Evolutionary conservation across 1,140 invertebrate species (phyloP).

Genomic region (Drosophila willistoni): DNA sequence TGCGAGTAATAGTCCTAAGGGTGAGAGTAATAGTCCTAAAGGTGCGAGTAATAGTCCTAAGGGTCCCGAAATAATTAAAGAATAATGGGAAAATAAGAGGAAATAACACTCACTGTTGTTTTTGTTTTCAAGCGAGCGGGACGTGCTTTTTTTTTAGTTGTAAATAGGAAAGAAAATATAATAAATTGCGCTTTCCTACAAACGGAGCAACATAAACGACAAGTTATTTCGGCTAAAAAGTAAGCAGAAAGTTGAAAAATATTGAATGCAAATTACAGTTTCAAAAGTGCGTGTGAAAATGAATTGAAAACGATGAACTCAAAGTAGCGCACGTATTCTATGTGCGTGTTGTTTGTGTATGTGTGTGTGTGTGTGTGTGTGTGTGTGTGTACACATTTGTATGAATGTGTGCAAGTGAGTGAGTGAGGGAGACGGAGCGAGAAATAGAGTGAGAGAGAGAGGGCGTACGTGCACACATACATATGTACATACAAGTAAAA

Average conservation of each 20-base stretch:
- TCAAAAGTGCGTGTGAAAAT: constrained; percentile 43
- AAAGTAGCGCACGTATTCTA: constrained; percentile 69
- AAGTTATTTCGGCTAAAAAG: neutral
- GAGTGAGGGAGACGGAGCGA: neutral
- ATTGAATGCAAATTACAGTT: neutral
- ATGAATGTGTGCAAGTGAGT: constrained; percentile 19
- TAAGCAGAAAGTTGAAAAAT: neutral
- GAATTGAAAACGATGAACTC: constrained; percentile 80
- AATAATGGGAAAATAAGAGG: too few species aligned
- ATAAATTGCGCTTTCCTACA: neutral
- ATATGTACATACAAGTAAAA: neutral
- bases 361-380: constrained; percentile 9
- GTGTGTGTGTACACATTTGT: constrained; percentile 6
- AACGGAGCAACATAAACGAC: neutral
- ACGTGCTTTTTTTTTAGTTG: constrained; percentile 4
- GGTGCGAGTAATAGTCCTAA: too few species aligned
- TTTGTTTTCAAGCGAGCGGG: constrained; percentile 7
- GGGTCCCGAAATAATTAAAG: too few species aligned
- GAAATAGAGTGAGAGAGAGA: too few species aligned
- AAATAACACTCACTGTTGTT: constrained; percentile 7
- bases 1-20: too few species aligned
- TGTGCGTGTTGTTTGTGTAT: constrained; percentile 13
- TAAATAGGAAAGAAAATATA: constrained; percentile 6
- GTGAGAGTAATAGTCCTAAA: too few species aligned
- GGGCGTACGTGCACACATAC: constrained; percentile 9